These are phyloP conservation scores for Drosophila triauraria DNA, from an alignment of 1,140 invertebrate species.

Conservation along the genomic window DNA sequence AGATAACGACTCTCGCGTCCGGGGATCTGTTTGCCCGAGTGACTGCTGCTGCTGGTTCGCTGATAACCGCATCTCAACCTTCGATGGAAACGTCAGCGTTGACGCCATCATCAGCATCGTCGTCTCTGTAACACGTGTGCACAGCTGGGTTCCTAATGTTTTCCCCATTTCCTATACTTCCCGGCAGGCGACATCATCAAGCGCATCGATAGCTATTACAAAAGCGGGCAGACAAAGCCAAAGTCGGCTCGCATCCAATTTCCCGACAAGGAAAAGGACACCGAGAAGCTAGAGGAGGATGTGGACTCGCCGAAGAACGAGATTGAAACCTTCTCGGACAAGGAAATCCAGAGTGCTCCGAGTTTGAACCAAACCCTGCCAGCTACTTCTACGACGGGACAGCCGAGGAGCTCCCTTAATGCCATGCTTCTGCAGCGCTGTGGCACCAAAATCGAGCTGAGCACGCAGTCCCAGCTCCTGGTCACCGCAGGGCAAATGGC, in stretches of 20 bases:
- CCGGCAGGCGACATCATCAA: constrained; percentile 76
- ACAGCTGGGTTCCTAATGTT: constrained; percentile 7
- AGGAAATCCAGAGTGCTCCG: constrained; percentile 59
- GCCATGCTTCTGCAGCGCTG: constrained; percentile 69
- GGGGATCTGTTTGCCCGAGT: constrained; percentile 25
- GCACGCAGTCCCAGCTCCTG: constrained; percentile 74
- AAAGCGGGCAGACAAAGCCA: constrained; percentile 22
- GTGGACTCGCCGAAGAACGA: constrained; percentile 63
- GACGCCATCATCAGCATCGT: constrained; percentile 25
- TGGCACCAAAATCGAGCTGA: constrained; percentile 81
- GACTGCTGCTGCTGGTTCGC: constrained; percentile 14
- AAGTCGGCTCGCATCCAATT: constrained; percentile 64
- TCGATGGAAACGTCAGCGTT: constrained; percentile 32
- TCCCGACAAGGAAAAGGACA: constrained; percentile 49
- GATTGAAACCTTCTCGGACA: constrained; percentile 79
- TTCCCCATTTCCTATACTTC: neutral
- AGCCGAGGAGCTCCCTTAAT: constrained; percentile 49
- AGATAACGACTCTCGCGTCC: constrained; percentile 24
- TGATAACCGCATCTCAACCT: constrained; percentile 60
- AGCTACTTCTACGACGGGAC: constrained; percentile 49
- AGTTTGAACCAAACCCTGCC: constrained; percentile 60
- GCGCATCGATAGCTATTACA: constrained; percentile 76
- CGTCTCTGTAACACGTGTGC: constrained; percentile 25
- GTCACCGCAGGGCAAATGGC: constrained; percentile 68
- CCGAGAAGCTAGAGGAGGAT: constrained; percentile 51